Conservation (phyloP, 2,888 invertebrate genomes). For the Drosophila putrida region DNA sequence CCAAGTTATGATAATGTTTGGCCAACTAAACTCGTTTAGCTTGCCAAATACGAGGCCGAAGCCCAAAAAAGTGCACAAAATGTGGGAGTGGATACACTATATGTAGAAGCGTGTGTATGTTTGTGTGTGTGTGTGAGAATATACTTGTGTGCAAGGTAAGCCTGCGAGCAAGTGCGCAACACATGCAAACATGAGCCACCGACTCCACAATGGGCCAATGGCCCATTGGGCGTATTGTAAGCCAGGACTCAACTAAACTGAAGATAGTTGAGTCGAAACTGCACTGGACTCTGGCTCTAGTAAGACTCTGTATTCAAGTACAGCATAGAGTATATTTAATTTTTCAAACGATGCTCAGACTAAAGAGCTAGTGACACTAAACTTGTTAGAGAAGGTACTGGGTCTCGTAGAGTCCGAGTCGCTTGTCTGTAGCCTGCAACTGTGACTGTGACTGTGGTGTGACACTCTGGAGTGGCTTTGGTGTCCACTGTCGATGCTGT, state of each 20-base stretch:
- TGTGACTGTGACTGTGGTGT: conserved; percentile 8
- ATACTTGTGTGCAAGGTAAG: conserved; percentile 56
- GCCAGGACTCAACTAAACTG: conserved; percentile 24
- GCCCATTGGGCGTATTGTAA: conserved; percentile 68
- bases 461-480: conserved; percentile 16
- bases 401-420: not conserved
- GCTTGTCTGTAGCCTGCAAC: conserved; percentile 1
- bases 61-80: conserved; percentile 35
- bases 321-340: no score
- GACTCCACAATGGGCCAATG: conserved; percentile 38
- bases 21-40: conserved; percentile 81
- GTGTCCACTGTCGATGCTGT: conserved; percentile 35
- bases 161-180: conserved; percentile 62
- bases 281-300: not conserved
- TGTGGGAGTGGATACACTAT: conserved; percentile 1
- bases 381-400: not conserved
- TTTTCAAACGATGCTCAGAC: no score
- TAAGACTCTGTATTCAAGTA: not conserved
- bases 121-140: conserved; percentile 12
- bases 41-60: conserved; percentile 67
- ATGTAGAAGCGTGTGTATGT: not conserved
- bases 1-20: conserved; percentile 82
- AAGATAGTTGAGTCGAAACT: not conserved
- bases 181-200: conserved; percentile 66
- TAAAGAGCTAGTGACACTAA: no score